Base-by-base conservation (phyloP, 2,888 invertebrate genomes). In the Drosophila lacicola region DNA sequence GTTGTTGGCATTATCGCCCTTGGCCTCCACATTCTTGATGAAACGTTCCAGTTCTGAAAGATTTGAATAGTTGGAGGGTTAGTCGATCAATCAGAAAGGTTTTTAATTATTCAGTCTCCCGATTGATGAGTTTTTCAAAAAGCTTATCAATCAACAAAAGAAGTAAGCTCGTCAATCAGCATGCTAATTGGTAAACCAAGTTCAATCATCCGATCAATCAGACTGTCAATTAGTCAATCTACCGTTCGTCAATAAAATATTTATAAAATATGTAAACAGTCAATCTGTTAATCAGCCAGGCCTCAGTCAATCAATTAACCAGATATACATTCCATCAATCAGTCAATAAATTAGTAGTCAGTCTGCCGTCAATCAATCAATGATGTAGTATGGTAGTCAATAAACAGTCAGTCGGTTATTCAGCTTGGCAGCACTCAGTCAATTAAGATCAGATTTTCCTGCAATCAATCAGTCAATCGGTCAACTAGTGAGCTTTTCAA, bases 1-100 rank as follows among this genome's bases (percentile, higher is more conserved):
- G 8, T 94, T 94, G 53, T 93, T 93, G 0, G 94, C 90, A 63
- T 94, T 93, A 37, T 94, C 94, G 6, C 94, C 94, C 90, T 94
- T 95, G 0, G 91, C 92, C 76, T 94, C 93, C 3, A 94, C 91
- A 78, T 93, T 94, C 5, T 91, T 90, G 14, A 95, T 93, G 2
- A 95, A 88, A 13, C 92, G 92, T 87, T 95, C 95, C 17, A 96
- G 80, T 68, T 95, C 94, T 90, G 45, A 0, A 56, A 63, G 33
- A 13, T 21, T n/a, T 0, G 0, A 21, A 36, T 13, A 6, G 14
- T 5, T 10, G 0, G 6, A 11, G 4, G 10, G 4, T 29, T 11
- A 36, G n/a, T 39, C 3, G 0, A 1, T 14, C 21, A 33, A 46
- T 33, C 17, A 17, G 8, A 29, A 8, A 8, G 39, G 9, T 14